A percentile compares a stretch with the other conserved stretches of the same genome.
These are phyloP conservation scores for Emydoidea blandingii DNA, from an alignment of 2,797 vertebrate genomes.

Conservation along the genomic window DNA sequence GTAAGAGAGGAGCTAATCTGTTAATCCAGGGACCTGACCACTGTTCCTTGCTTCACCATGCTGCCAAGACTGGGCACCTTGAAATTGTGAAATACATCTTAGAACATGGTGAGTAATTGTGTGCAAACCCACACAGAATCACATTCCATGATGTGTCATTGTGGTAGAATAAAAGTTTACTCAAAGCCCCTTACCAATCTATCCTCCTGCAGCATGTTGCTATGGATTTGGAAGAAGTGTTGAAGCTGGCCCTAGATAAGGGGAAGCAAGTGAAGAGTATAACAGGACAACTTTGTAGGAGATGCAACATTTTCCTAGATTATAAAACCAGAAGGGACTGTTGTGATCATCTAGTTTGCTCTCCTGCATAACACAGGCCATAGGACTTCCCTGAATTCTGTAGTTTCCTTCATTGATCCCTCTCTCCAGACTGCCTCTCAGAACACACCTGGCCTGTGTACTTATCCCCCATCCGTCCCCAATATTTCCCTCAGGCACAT, in stretches of 20 bases:
- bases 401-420: not conserved
- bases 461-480: not conserved
- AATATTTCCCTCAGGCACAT: not conserved
- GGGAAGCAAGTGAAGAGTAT: not conserved
- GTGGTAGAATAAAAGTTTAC: not conserved
- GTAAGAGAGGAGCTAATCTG: constrained; percentile 90
- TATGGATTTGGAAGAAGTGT: not conserved
- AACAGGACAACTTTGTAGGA: not conserved
- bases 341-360: not conserved
- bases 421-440: not conserved
- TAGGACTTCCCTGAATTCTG: not conserved
- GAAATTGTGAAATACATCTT: constrained; percentile 93
- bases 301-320: not conserved
- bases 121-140: not conserved
- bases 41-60: constrained; percentile 90
- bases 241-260: not conserved
- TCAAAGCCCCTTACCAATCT: not conserved
- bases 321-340: not conserved
- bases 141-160: not conserved
- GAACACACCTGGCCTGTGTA: not conserved
- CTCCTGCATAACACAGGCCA: not conserved
- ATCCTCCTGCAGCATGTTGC: not conserved
- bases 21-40: constrained; percentile 90
- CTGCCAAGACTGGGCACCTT: constrained; percentile 89
- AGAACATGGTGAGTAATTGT: constrained; percentile 88